These are phyloP conservation scores for Bovichtus diacanthus DNA, from an alignment of 2,797 vertebrate genomes.

Conservation along the genomic window DNA sequence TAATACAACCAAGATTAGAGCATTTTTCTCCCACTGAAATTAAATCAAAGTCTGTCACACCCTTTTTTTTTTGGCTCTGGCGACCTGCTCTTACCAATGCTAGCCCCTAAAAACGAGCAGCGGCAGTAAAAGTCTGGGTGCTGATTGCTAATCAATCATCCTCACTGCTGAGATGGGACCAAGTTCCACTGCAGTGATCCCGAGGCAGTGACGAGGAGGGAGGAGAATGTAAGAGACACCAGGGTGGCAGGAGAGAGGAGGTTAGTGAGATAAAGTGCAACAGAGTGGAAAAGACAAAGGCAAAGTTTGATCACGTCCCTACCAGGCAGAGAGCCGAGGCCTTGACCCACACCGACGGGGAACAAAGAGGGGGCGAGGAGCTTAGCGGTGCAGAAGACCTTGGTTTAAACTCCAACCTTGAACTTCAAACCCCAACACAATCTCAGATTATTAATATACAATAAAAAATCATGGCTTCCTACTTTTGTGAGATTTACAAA, in stretches of 20 bases:
- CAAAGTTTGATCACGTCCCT: conserved; percentile 33
- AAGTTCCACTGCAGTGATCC: conserved; percentile 68
- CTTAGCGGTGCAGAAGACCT: conserved; percentile 10
- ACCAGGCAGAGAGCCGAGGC: conserved; percentile 5
- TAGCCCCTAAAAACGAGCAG: conserved; percentile 19
- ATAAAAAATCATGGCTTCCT: not conserved
- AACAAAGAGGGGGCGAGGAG: not conserved
- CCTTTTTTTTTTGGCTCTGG: conserved; percentile 34
- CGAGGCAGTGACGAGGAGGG: conserved; percentile 21
- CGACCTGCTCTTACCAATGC: conserved; percentile 15
- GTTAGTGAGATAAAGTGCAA: conserved; percentile 59
- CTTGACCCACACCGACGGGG: conserved; percentile 26
- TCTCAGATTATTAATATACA: not conserved
- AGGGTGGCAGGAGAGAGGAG: conserved; percentile 32
- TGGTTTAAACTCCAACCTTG: conserved; percentile 18
- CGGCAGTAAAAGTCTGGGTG: conserved; percentile 19
- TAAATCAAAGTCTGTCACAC: conserved; percentile 24
- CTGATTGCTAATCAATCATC: conserved; percentile 73
- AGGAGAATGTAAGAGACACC: conserved; percentile 23
- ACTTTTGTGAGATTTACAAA: not conserved
- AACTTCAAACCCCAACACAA: conserved; percentile 23
- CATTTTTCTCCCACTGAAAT: conserved; percentile 15
- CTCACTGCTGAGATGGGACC: conserved; percentile 54
- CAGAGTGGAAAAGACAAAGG: conserved; percentile 64
- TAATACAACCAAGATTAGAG: conserved; percentile 35